Evolutionary conservation across 2,113 vertebrate genomes (phyloP).

Genomic region (Lepisosteus oculatus): DNA sequence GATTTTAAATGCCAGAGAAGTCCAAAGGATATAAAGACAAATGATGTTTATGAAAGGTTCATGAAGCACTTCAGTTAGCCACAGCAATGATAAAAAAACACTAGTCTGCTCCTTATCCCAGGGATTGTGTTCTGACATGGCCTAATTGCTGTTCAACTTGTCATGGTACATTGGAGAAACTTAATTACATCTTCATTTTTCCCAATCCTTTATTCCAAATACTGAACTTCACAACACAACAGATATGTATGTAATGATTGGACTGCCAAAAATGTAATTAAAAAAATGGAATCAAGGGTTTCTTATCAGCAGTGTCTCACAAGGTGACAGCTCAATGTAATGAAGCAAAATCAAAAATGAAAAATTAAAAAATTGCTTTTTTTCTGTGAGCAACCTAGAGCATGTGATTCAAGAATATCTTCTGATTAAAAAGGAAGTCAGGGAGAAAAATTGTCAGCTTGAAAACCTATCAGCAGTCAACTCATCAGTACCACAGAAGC

Average conservation of each 20-base stretch:
- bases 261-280: conserved; percentile 9
- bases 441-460: too few relatives aligned
- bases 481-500: too few relatives aligned
- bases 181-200: neutral
- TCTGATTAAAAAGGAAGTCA: too few relatives aligned
- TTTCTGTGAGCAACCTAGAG: too few relatives aligned
- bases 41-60: neutral
- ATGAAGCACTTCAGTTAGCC: neutral
- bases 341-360: too few relatives aligned
- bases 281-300: neutral
- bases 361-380: too few relatives aligned
- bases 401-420: too few relatives aligned
- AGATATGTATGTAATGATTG: conserved; percentile 15
- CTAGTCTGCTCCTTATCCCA: neutral
- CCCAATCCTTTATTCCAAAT: neutral
- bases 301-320: neutral
- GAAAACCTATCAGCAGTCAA: too few relatives aligned
- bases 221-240: conserved; percentile 9
- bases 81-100: neutral
- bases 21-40: neutral
- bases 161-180: conserved; percentile 3
- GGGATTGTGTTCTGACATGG: neutral
- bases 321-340: neutral
- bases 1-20: too few relatives aligned
- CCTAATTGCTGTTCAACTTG: conserved; percentile 11